These are phyloP conservation scores for Psix sp. DNA, from an alignment of 1,140 invertebrate genomes.

Conservation along the genomic window DNA sequence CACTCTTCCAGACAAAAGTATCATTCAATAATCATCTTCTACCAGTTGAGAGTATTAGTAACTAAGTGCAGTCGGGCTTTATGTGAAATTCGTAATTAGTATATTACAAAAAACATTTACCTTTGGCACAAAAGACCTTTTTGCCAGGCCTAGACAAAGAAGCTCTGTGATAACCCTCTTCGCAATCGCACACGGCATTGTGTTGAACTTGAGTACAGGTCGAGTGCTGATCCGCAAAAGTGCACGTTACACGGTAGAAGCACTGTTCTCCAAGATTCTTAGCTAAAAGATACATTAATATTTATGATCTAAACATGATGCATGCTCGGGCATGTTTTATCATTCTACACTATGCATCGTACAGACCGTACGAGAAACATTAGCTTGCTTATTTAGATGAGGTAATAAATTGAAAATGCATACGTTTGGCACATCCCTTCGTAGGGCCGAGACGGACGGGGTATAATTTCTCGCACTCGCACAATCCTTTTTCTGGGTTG, in stretches of 20 bases:
- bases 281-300: slow-evolving; percentile 76
- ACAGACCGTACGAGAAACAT: too few species aligned
- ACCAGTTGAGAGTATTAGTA: too few species aligned
- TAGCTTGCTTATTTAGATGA: not conserved
- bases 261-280: slow-evolving; percentile 90
- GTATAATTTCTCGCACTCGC: slow-evolving; percentile 87
- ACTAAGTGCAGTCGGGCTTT: too few species aligned
- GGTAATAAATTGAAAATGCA: slow-evolving; percentile 65
- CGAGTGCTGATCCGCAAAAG: slow-evolving; percentile 85
- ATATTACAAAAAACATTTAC: slow-evolving; percentile 75
- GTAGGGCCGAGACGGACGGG: slow-evolving; percentile 84
- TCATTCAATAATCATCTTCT: too few species aligned
- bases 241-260: slow-evolving; percentile 87
- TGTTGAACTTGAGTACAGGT: slow-evolving; percentile 88
- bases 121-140: slow-evolving; percentile 88
- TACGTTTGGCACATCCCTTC: slow-evolving; percentile 89
- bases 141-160: slow-evolving; percentile 84
- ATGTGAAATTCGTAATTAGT: too few species aligned
- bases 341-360: too few species aligned
- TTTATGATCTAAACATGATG: slow-evolving; percentile 13
- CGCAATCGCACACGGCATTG: slow-evolving; percentile 90
- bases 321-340: too few species aligned
- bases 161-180: slow-evolving; percentile 86
- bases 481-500: slow-evolving; percentile 81
- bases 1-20: too few species aligned